Conservation (phyloP, 2,797 vertebrate species). For the Sebastes diploproa region DNA sequence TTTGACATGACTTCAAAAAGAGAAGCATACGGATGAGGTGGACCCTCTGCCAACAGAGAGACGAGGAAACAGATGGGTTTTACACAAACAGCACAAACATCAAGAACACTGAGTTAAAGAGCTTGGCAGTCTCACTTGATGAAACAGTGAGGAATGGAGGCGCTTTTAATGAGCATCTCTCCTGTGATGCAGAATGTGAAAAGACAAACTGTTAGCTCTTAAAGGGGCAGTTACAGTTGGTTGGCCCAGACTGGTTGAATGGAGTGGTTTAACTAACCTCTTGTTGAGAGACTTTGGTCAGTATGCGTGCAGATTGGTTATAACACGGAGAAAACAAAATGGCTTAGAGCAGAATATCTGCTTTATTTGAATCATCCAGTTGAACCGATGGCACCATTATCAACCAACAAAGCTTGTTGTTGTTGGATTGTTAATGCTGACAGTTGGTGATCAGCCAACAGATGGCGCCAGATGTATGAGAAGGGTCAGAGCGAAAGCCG, state of each 20-base stretch:
- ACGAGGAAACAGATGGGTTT: conserved; percentile 88
- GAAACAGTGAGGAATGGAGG: conserved; percentile 83
- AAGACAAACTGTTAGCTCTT: conserved; percentile 82
- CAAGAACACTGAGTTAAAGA: conserved; percentile 87
- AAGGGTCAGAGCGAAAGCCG: conserved; percentile 35
- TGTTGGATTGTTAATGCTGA: conserved; percentile 2
- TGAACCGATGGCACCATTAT: not conserved
- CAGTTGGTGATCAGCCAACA: conserved; percentile 59
- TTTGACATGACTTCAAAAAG: conserved; percentile 86
- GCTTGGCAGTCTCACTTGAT: conserved; percentile 86
- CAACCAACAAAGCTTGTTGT: not conserved
- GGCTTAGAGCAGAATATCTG: not conserved
- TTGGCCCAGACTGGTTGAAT: conserved; percentile 28
- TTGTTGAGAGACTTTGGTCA: conserved; percentile 27
- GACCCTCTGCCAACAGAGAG: conserved; percentile 85
- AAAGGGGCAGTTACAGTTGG: conserved; percentile 71
- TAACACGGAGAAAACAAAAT: not conserved
- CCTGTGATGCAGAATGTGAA: conserved; percentile 80
- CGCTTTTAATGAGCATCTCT: conserved; percentile 86
- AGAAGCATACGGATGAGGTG: conserved; percentile 85
- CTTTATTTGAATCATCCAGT: not conserved
- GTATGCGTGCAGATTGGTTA: not conserved
- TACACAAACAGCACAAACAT: conserved; percentile 88
- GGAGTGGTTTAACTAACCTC: conserved; percentile 24
- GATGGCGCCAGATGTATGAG: conserved; percentile 74